These are phyloP conservation scores for Eulacestoma nigropectus DNA, from an alignment of 2,113 vertebrate genomes.

Conservation along the genomic window DNA sequence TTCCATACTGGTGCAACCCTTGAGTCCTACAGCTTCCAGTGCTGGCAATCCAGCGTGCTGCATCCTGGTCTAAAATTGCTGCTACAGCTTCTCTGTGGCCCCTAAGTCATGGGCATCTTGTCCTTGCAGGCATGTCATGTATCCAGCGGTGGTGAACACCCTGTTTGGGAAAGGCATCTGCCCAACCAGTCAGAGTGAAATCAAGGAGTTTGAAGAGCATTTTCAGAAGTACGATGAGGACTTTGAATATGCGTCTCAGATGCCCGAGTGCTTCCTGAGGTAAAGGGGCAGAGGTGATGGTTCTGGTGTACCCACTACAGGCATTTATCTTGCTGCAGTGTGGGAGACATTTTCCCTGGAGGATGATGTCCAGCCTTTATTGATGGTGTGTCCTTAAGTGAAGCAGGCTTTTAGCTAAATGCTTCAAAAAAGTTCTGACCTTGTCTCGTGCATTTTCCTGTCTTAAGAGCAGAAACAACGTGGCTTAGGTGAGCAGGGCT, in stretches of 20 bases:
- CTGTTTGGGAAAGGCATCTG: conserved; percentile 76
- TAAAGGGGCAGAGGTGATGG: neutral
- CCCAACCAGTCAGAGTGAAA: conserved; percentile 39
- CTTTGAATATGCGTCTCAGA: conserved; percentile 78
- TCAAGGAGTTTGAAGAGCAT: conserved; percentile 73
- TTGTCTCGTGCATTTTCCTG: neutral
- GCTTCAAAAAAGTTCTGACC: neutral
- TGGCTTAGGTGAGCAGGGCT: neutral
- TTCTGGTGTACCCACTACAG: neutral
- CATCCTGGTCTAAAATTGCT: neutral
- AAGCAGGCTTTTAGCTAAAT: neutral
- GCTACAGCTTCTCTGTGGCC: neutral
- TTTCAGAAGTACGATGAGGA: conserved; percentile 77
- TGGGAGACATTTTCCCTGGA: neutral
- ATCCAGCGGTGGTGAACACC: conserved; percentile 73
- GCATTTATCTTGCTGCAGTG: neutral
- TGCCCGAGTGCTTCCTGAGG: conserved; percentile 77
- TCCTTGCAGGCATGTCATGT: conserved; percentile 72
- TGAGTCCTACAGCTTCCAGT: neutral
- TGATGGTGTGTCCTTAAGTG: neutral
- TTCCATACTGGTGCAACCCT: neutral
- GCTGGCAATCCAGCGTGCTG: fast-evolving
- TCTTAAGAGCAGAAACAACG: neutral
- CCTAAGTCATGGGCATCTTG: neutral
- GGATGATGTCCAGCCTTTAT: neutral